Evolutionary conservation across 2,888 invertebrate species (phyloP), one percentile per base, ranked within the genome.

Genomic region (Limenitis camilla): DNA sequence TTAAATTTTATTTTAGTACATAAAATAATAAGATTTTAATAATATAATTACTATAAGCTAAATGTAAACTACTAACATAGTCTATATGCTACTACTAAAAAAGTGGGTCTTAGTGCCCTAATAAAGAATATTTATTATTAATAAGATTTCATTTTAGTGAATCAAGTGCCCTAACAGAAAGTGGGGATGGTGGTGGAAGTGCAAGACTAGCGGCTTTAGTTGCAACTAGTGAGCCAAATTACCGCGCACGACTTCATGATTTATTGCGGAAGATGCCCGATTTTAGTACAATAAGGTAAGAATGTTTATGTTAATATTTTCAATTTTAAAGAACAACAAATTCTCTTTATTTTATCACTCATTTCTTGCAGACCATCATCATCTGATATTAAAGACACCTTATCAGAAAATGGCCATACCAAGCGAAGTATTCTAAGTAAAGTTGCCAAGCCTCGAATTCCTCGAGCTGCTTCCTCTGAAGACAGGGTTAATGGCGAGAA

Each of bases 341-440:
- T 6, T n/a, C n/a, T n/a, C 11, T 10, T 2, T 10, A 10, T 10
- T 8, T 10, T 30, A 9, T 33, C 33, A 33, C 9, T 33, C 2
- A 33, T n/a, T 29, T 19, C 32, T 52, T 43, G 1, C 63, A 82
- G 83, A 44, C 74, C 71, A 57, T 65, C 71, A 0, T 67, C 76
- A 0, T 9, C 69, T 1, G 82, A 82, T 48, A 41, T 63, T 31
- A 79, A 76, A 59, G 83, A 83, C 6, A 62, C 65, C 0, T 64
- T 66, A n/a, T 65, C 74, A 1, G 83, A 82, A 55, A 81, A 77
- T 53, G 80, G 80, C 0, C 72, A 72, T 60, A 62, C 54, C 46
- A 78, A 78, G 54, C 78, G 76, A 47, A 69, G 82, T 42, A 81
- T 87, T 44, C 69, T 87, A 0, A 74, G 79, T 4, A 86, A 86